phyloP scores from a whole-genome alignment of 1,140 invertebrate genomes.

The Hyphantria cunea region DNA sequence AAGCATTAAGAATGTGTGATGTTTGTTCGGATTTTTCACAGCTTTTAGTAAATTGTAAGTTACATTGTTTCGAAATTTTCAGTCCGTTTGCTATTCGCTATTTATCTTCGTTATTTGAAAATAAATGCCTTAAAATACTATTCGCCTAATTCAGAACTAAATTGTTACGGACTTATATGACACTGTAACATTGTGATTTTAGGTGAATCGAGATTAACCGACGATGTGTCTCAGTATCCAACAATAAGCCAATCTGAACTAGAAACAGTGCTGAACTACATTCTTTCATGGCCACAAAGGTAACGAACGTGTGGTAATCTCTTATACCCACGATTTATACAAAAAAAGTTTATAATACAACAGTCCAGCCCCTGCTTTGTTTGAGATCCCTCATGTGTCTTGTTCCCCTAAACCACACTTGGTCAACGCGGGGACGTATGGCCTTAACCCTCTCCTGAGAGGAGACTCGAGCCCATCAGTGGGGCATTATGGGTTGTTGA shows the following conservation, averaged over 20 bases:
- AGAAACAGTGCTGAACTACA: slow-evolving; percentile 85
- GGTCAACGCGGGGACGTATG: too few relatives aligned
- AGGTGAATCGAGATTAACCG: slow-evolving; percentile 84
- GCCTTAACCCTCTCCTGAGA: too few relatives aligned
- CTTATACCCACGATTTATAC: background rate
- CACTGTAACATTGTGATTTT: slow-evolving; percentile 45
- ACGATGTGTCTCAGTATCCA: slow-evolving; percentile 84
- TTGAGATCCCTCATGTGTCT: background rate
- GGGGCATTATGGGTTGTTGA: too few relatives aligned
- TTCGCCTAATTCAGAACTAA: background rate
- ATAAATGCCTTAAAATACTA: slow-evolving; percentile 5
- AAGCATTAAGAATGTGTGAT: slow-evolving; percentile 87
- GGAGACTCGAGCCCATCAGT: too few relatives aligned
- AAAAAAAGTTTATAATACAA: background rate
- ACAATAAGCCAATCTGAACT: slow-evolving; percentile 85
- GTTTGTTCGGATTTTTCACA: slow-evolving; percentile 90
- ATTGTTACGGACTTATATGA: slow-evolving; percentile 5
- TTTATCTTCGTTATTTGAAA: slow-evolving; percentile 24
- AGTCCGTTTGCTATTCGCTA: slow-evolving; percentile 44
- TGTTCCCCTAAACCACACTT: too few relatives aligned
- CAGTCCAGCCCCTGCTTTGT: slow-evolving; percentile 19
- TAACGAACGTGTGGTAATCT: slow-evolving; percentile 47
- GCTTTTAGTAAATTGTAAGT: slow-evolving; percentile 89
- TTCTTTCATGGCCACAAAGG: slow-evolving; percentile 88
- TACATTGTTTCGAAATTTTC: slow-evolving; percentile 77